Conservation (phyloP, 1,140 invertebrate genomes). For the Stratiolaelaps scimitus region DNA sequence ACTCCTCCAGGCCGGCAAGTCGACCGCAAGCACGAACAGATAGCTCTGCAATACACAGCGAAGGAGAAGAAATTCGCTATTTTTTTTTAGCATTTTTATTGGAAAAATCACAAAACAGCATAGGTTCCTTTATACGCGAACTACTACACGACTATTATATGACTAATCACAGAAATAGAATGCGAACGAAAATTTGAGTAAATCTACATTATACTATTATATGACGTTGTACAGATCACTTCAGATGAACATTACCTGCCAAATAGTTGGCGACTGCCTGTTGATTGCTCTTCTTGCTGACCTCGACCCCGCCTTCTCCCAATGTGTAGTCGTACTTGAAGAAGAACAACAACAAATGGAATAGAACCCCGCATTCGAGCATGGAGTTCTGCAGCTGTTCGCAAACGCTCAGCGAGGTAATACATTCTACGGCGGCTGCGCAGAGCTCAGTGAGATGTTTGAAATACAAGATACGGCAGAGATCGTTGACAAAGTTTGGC, state of each 20-base stretch:
- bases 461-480: slow-evolving; percentile 77
- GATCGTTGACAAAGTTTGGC: slow-evolving; percentile 68
- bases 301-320: slow-evolving; percentile 85
- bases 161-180: not conserved
- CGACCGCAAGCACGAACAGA: slow-evolving; percentile 67
- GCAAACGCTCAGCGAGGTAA: slow-evolving; percentile 65
- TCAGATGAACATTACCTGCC: not conserved
- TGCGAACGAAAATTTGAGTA: no score
- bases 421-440: slow-evolving; percentile 66
- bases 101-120: no score
- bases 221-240: no score
- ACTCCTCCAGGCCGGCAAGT: slow-evolving; percentile 57
- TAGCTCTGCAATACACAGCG: slow-evolving; percentile 65
- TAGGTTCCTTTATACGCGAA: no score
- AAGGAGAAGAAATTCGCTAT: slow-evolving; percentile 31
- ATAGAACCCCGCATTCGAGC: slow-evolving; percentile 78
- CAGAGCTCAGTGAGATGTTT: slow-evolving; percentile 69
- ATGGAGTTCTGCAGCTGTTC: slow-evolving; percentile 72
- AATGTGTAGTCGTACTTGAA: slow-evolving; percentile 96
- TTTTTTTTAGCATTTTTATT: slow-evolving; percentile 1
- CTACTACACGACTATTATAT: not conserved
- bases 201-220: no score
- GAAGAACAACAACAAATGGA: slow-evolving; percentile 76
- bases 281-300: slow-evolving; percentile 65
- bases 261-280: slow-evolving; percentile 46